phyloP scores from a whole-genome alignment of 2,797 vertebrate species.

The Xenentodon cancila region DNA sequence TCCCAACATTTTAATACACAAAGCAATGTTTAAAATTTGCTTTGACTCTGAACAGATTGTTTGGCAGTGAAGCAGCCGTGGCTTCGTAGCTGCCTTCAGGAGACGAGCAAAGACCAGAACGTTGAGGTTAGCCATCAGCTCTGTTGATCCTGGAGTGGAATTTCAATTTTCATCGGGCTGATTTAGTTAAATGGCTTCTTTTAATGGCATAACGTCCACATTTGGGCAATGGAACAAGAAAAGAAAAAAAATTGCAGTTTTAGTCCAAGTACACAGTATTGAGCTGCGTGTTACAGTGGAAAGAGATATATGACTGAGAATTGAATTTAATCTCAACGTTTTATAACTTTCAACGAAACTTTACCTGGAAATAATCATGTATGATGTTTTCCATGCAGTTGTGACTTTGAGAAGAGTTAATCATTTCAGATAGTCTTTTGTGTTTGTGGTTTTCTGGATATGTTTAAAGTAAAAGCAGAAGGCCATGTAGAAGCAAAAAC shows the following conservation, averaged over 20 bases:
- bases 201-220: constrained; percentile 68
- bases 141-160: constrained; percentile 66
- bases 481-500: too few relatives aligned
- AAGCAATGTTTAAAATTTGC: constrained; percentile 35
- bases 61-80: constrained; percentile 40
- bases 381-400: too few relatives aligned
- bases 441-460: too few relatives aligned
- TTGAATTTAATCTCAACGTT: too few relatives aligned
- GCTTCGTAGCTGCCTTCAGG: constrained; percentile 21
- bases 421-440: too few relatives aligned
- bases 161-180: constrained; percentile 72
- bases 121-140: constrained; percentile 56
- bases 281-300: constrained; percentile 18
- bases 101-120: constrained; percentile 35
- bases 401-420: too few relatives aligned
- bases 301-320: too few relatives aligned
- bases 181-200: constrained; percentile 69
- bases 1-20: constrained; percentile 38
- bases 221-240: constrained; percentile 57
- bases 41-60: constrained; percentile 49
- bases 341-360: too few relatives aligned
- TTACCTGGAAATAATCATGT: too few relatives aligned
- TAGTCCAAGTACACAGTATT: constrained; percentile 55
- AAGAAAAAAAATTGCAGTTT: constrained; percentile 35
- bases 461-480: too few relatives aligned